Conservation (phyloP, 1,140 invertebrate genomes). For the Epicauta chinensis region DNA sequence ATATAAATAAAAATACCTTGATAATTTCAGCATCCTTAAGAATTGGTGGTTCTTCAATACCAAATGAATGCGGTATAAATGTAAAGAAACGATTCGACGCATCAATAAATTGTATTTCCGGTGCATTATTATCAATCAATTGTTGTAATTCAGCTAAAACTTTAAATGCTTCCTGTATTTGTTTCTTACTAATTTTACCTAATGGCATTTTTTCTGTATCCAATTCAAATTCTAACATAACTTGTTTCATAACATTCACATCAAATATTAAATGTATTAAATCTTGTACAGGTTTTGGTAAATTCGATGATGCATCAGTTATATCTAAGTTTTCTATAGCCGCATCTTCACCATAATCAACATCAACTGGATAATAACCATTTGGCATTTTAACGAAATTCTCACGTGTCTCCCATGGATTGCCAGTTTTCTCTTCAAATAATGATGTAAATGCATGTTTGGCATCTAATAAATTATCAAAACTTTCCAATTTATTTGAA, state of each 20-base stretch:
- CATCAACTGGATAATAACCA: constrained; percentile 83
- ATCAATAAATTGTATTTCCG: constrained; percentile 62
- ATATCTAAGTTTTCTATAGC: constrained; percentile 32
- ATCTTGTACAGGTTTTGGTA: constrained; percentile 72
- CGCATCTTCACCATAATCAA: constrained; percentile 72
- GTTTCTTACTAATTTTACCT: constrained; percentile 89
- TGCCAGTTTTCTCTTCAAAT: constrained; percentile 83
- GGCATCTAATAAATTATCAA: constrained; percentile 51
- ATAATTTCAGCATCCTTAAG: constrained; percentile 72
- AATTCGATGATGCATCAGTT: constrained; percentile 55
- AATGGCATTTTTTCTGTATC: constrained; percentile 97
- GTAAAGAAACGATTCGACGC: constrained; percentile 80
- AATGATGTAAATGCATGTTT: constrained; percentile 56
- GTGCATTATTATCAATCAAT: constrained; percentile 49
- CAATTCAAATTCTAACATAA: constrained; percentile 91
- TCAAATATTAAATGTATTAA: constrained; percentile 87
- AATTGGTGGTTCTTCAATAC: constrained; percentile 73
- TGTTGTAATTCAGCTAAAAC: constrained; percentile 74
- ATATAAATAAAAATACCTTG: constrained; percentile 55
- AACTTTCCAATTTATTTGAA: constrained; percentile 63
- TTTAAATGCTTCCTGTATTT: constrained; percentile 80
- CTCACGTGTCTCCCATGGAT: constrained; percentile 62
- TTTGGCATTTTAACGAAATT: constrained; percentile 74
- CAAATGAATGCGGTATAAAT: constrained; percentile 91
- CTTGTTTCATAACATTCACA: constrained; percentile 84